Conservation (phyloP, 2,888 invertebrate genomes). For the Limnephilus auricula region DNA sequence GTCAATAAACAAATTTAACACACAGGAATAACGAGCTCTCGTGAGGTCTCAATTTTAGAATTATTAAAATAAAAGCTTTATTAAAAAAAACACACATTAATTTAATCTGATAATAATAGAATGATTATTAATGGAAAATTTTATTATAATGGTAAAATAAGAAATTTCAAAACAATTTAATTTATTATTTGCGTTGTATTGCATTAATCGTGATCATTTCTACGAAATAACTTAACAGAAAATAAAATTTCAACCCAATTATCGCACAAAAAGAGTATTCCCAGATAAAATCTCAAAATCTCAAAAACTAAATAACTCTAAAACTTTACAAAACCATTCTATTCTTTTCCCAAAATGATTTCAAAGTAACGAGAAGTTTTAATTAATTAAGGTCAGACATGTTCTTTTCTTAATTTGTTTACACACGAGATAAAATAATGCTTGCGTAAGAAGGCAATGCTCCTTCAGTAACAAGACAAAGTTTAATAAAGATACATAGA, state of each 20-base stretch:
- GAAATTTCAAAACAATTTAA: too few species aligned
- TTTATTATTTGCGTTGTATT: neutral
- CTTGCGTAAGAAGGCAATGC: constrained; percentile 31
- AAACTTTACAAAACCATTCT: neutral
- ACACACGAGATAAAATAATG: constrained; percentile 29
- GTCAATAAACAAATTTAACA: neutral
- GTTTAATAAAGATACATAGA: constrained; percentile 43
- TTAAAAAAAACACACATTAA: too few species aligned
- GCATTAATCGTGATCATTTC: too few species aligned
- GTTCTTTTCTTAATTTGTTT: constrained; percentile 19
- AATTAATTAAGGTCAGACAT: neutral
- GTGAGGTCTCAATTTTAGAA: too few species aligned
- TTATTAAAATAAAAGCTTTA: too few species aligned
- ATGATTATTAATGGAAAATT: too few species aligned
- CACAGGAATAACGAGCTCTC: too few species aligned
- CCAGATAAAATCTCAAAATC: too few species aligned
- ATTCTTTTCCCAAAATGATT: neutral
- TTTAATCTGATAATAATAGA: too few species aligned
- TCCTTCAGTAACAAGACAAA: constrained; percentile 19
- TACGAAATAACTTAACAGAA: too few species aligned
- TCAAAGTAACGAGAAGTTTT: neutral
- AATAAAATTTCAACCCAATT: neutral
- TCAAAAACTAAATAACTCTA: neutral
- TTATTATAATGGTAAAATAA: too few species aligned
- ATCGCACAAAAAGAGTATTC: neutral